phyloP scores from a whole-genome alignment of 2,888 invertebrate species.

The Anarsia innoxiella region DNA sequence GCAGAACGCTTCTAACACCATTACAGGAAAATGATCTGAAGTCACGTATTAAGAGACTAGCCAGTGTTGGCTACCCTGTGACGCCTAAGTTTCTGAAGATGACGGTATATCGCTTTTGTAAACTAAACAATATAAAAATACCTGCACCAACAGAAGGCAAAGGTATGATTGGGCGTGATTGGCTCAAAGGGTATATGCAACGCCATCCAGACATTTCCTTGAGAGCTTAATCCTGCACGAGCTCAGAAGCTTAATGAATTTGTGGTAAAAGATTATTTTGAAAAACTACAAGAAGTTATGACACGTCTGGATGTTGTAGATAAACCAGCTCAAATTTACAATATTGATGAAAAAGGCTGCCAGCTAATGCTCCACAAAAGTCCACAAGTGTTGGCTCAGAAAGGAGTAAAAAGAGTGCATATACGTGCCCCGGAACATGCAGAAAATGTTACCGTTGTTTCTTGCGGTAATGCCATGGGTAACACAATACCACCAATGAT shows the following conservation, averaged over 20 bases:
- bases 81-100: neutral
- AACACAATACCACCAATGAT: conserved; percentile 16
- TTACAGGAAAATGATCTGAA: neutral
- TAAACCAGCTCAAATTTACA: conserved; percentile 20
- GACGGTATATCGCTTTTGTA: neutral
- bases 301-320: conserved; percentile 19
- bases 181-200: conserved; percentile 16
- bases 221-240: conserved; percentile 21
- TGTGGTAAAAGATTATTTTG: conserved; percentile 21
- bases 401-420: conserved; percentile 20
- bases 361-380: conserved; percentile 18
- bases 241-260: conserved; percentile 22
- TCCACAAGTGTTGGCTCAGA: conserved; percentile 17
- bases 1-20: neutral
- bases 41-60: neutral
- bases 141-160: conserved; percentile 2
- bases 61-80: neutral
- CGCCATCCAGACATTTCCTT: conserved; percentile 18
- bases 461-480: conserved; percentile 16
- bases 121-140: conserved; percentile 5
- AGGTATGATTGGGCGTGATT: conserved; percentile 17
- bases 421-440: conserved; percentile 16
- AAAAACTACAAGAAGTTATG: conserved; percentile 16
- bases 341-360: conserved; percentile 19
- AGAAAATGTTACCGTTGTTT: conserved; percentile 15